phyloP scores from a whole-genome alignment of 2,888 invertebrate genomes.

The Acheta domesticus region DNA sequence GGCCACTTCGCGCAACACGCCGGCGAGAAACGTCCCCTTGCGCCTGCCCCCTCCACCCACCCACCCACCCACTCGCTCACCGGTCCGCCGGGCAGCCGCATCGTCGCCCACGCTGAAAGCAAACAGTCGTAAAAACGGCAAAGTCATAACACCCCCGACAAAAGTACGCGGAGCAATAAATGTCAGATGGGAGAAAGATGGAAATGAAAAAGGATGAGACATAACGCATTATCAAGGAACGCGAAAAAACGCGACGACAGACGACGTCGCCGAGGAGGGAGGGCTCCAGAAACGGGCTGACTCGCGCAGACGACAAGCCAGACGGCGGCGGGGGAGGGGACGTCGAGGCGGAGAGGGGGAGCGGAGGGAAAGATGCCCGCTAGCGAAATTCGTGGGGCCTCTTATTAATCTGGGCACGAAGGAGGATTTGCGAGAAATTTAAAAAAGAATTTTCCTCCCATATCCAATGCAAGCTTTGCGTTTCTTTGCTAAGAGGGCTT shows the following conservation, averaged over 20 bases:
- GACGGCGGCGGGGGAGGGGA: background rate
- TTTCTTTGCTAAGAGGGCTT: too few species aligned
- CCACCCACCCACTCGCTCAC: background rate
- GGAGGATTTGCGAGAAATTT: background rate
- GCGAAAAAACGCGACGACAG: background rate
- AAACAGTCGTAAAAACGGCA: background rate
- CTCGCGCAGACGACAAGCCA: background rate
- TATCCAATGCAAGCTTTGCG: too few species aligned
- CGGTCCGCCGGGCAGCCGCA: background rate
- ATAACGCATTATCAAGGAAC: conserved; percentile 6
- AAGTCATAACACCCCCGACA: background rate
- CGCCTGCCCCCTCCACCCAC: background rate
- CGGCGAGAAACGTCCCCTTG: background rate
- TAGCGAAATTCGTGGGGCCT: background rate
- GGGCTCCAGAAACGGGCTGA: too few species aligned
- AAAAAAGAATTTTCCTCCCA: conserved; percentile 5
- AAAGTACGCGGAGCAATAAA: conserved; percentile 18
- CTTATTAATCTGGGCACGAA: background rate
- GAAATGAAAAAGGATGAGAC: conserved; percentile 18
- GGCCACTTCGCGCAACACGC: background rate
- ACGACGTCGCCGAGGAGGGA: too few species aligned
- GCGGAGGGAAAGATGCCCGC: background rate
- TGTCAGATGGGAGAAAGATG: conserved; percentile 10
- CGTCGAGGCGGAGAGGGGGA: background rate
- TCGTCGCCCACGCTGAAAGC: background rate